Evolutionary conservation across 2,113 vertebrate species (phyloP).

Genomic region (Deroptyus accipitrinus): DNA sequence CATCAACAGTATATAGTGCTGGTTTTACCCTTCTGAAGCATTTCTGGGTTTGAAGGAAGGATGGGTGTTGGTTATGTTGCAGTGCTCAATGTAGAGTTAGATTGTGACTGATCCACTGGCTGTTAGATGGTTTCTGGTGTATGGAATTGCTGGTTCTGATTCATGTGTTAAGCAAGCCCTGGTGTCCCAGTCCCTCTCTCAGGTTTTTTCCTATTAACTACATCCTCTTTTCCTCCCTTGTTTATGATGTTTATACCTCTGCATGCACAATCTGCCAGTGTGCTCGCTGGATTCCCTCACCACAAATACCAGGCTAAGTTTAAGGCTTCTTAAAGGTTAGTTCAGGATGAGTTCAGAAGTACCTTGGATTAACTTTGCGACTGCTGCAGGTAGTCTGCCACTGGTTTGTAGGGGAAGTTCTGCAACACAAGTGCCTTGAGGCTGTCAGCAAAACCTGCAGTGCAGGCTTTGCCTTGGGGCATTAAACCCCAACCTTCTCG

Average conservation of each 20-base stretch:
- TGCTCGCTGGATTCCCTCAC: not conserved
- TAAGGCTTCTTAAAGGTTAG: not conserved
- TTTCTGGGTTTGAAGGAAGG: not conserved
- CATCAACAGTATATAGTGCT: not conserved
- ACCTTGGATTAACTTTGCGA: not conserved
- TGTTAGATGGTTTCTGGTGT: not conserved
- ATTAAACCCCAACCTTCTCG: not conserved
- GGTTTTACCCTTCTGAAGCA: not conserved
- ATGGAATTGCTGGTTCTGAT: not conserved
- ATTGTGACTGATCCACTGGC: not conserved
- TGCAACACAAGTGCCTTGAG: not conserved
- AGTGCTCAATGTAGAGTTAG: not conserved
- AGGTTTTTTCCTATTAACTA: accelerated
- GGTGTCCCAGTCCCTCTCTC: not conserved
- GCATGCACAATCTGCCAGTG: accelerated
- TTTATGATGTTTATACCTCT: accelerated
- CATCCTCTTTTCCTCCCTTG: not conserved
- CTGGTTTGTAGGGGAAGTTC: not conserved
- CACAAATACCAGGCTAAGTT: not conserved
- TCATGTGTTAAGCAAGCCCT: not conserved
- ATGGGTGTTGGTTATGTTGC: not conserved
- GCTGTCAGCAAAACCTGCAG: not conserved
- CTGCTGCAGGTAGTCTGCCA: too few relatives aligned
- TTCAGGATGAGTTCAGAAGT: not conserved
- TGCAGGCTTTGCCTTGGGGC: not conserved